Evolutionary conservation across 2,888 invertebrate species (phyloP), one percentile per base, ranked within the genome.

Genomic region (Trichacis sp.): DNA sequence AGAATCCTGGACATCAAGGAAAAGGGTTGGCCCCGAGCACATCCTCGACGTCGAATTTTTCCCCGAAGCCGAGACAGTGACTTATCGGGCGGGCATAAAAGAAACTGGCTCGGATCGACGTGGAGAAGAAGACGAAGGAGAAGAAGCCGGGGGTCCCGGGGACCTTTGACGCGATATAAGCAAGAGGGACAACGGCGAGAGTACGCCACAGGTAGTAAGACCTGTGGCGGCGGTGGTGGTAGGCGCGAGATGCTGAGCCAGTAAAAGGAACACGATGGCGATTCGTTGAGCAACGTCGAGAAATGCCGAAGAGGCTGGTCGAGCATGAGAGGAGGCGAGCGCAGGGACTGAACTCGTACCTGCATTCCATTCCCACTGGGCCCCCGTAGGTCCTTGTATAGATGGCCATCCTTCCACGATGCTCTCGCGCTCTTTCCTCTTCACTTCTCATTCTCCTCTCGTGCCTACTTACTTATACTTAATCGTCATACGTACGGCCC

Each of bases 281-380:
- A 72, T 76, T 74, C 73, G 75, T 76, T 74, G 74, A 73, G 69
- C 69, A 75, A 62, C 72, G 72, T 68, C 65, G 62, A 67, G 70
- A 70, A 69, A 73, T 72, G 63, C 64, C 64, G 64, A 70, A 59
- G 73, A 66, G 72, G 68, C 67, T 69, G 72, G 75, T 70, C 69
- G 64, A 72, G 74, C 69, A 64, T 69, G 70, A 50, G 70, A 71
- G 72, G 71, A 70, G 70, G 71, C 72, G 71, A 73, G 77, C 72
- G 74, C 73, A 73, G 75, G 73, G 75, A 78, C 75, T 77, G 79
- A 79, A 79, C 80, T 81, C 76, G 79, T 82, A 82, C 79, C 83
- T 81, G 82, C 83, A 84, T 84, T 84, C 83, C 83, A 82, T 83
- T 83, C 83, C 84, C 83, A 81, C 82, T 83, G 83, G 77, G 61